These are phyloP conservation scores for Sinhomidia bicolor DNA, from an alignment of 2,888 invertebrate species.

Conservation along the genomic window DNA sequence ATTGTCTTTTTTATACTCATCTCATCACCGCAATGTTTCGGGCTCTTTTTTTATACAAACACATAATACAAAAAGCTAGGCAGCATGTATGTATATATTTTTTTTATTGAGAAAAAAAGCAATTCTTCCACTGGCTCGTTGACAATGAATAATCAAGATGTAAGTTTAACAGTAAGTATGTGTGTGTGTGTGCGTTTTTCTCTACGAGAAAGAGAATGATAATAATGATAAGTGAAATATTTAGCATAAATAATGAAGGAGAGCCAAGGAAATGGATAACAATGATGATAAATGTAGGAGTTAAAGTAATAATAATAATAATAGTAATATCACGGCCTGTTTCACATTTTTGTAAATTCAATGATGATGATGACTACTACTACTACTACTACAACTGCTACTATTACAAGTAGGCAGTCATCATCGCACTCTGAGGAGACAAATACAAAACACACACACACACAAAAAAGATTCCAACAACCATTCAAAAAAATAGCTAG, in stretches of 20 bases:
- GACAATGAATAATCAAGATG: neutral
- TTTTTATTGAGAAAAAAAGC: neutral
- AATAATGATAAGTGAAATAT: neutral
- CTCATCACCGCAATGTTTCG: conserved; percentile 31
- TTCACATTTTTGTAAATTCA: conserved; percentile 49
- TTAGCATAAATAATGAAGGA: conserved; percentile 1
- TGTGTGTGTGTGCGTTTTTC: neutral
- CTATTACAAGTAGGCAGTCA: too few species aligned
- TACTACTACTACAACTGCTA: too few species aligned
- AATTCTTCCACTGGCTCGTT: neutral
- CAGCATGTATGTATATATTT: neutral
- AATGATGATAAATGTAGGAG: neutral
- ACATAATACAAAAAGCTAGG: too few species aligned
- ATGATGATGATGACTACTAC: too few species aligned
- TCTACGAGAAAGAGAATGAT: neutral
- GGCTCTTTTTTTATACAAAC: neutral
- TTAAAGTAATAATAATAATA: neutral
- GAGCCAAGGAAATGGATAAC: neutral
- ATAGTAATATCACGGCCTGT: conserved; percentile 29
- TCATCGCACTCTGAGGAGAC: too few species aligned
- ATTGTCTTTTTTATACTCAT: too few species aligned
- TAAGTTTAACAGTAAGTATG: neutral
- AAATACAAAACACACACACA: too few species aligned
- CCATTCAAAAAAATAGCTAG: neutral
- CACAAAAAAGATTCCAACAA: neutral